Base-by-base conservation (phyloP, 2,113 vertebrate genomes). In the Bucco capensis region DNA sequence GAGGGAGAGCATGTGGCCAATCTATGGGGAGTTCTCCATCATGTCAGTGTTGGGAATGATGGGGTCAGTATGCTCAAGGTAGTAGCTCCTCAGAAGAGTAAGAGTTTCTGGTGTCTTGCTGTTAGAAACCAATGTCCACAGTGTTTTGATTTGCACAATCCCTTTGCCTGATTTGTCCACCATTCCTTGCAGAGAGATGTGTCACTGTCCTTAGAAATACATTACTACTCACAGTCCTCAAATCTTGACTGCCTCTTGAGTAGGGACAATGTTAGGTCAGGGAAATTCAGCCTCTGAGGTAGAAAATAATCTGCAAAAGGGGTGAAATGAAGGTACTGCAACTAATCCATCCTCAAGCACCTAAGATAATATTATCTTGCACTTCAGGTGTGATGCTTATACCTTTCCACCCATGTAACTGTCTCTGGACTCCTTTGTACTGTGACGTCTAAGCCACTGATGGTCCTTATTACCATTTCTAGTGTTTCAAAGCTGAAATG, bases 381-480 rank as follows among this genome's bases (percentile, higher is more conserved):
- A 28, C 42, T 79, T 25, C 0, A 1, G 3, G 3, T 57, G 42
- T 25, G 38, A 11, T 58, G 27, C 17, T 58, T 11, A 1, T 3
- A 19, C 8, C 14, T 87, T 70, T 38, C 30, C 37, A 16, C 8
- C 14, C 10, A 12, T 23, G 30, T 42, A 46, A n/a, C 7, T 62
- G 24, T 38, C 61, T 86, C 49, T 54, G 56, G 49, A 8, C 15
- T 47, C 11, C 38, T 47, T 13, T 0, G 1, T n/a, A 42, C 10
- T 57, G 49, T 57, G 60, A 30, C 49, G 28, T 40, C n/a, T 25
- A 61, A 30, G 8, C 3, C 2, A 4, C 0, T 76, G 37, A 65
- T 0, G 0, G n/a, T 33, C 42, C 22, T 65, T 76, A 50, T 23
- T 7, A 37, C 16, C 31, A 25, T 37, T 54, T 33, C 25, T 16